phyloP scores from a whole-genome alignment of 2,797 vertebrate species.

The Melanotaenia boesemani region DNA sequence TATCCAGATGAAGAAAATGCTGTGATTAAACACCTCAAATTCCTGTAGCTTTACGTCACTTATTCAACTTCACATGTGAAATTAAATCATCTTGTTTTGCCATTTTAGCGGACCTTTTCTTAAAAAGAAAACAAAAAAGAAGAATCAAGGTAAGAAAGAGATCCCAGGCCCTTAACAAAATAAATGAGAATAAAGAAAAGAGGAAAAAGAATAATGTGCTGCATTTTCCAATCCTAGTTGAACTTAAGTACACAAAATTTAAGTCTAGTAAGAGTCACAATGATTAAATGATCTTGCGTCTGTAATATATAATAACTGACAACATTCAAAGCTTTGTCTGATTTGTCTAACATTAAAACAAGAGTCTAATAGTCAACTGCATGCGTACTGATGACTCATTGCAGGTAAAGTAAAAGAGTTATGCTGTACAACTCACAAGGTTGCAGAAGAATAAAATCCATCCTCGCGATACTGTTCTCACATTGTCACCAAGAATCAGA shows the following conservation, averaged over 20 bases:
- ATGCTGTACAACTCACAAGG: slow-evolving; percentile 11
- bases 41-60: slow-evolving; percentile 10
- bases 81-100: too few species aligned
- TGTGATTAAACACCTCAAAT: slow-evolving; percentile 50
- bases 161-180: background rate
- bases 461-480: background rate
- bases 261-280: background rate
- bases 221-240: slow-evolving; percentile 37
- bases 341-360: too few species aligned
- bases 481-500: slow-evolving; percentile 14
- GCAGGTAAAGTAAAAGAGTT: slow-evolving; percentile 8
- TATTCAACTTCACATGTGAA: slow-evolving; percentile 3
- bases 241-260: background rate
- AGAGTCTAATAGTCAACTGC: too few species aligned
- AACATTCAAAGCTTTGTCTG: too few species aligned
- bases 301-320: background rate
- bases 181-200: background rate
- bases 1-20: slow-evolving; percentile 20
- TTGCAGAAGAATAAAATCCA: slow-evolving; percentile 3
- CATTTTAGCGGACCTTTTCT: too few species aligned
- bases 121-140: too few species aligned
- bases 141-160: too few species aligned
- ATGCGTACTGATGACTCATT: too few species aligned
- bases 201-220: slow-evolving; percentile 6
- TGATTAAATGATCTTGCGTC: background rate